Conservation (phyloP, 2,888 invertebrate genomes). For the Leucozona laternaria region DNA sequence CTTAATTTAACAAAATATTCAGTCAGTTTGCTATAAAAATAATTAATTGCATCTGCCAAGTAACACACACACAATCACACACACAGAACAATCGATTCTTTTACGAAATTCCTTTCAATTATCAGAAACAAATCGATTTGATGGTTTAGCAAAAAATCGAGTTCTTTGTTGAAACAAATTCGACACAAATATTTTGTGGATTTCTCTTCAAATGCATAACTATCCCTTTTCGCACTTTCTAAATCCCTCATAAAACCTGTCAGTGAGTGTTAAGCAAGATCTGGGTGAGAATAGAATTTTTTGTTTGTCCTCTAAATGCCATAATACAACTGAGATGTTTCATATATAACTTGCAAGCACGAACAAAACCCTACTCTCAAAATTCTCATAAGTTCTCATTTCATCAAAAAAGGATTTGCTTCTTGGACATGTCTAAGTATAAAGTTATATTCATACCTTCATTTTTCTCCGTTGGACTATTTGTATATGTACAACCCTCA, state of each 20-base stretch:
- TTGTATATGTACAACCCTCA: slow-evolving; percentile 6
- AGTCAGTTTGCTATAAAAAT: too few species aligned
- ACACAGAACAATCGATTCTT: too few species aligned
- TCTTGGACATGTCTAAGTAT: slow-evolving; percentile 37
- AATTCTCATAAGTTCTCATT: slow-evolving; percentile 39
- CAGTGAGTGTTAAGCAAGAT: slow-evolving; percentile 1
- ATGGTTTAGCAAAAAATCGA: too few species aligned
- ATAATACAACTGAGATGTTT: neutral
- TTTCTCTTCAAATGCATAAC: neutral
- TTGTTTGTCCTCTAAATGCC: neutral
- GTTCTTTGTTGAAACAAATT: too few species aligned
- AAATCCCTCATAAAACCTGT: neutral
- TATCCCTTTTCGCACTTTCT: neutral
- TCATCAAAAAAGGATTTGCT: slow-evolving; percentile 28
- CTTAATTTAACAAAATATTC: too few species aligned
- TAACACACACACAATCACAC: too few species aligned
- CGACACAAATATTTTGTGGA: too few species aligned
- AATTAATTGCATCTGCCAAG: too few species aligned
- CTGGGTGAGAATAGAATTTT: neutral
- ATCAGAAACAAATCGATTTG: too few species aligned
- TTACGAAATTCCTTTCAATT: too few species aligned
- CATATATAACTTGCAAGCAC: neutral
- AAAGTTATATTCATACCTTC: slow-evolving; percentile 34
- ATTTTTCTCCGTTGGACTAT: slow-evolving; percentile 1
- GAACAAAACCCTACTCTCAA: neutral